Conservation (phyloP, 2,888 invertebrate genomes). For the Pandemis heparana region DNA sequence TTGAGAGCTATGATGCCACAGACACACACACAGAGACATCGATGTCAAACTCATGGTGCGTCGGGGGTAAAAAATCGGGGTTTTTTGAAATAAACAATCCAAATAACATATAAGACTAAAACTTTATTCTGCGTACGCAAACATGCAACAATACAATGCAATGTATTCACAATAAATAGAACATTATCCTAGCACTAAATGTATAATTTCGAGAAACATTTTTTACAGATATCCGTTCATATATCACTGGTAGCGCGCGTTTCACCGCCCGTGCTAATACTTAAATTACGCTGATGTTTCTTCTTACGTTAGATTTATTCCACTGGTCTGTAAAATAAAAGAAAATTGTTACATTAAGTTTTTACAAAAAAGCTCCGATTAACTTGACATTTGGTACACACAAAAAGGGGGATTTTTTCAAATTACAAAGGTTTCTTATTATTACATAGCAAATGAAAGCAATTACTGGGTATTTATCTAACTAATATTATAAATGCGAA, state of each 20-base stretch:
- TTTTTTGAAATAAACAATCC: conserved; percentile 9
- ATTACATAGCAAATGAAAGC: no score
- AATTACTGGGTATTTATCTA: no score
- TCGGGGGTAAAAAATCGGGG: neutral
- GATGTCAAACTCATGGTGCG: neutral
- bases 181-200: conserved; percentile 66
- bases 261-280: conserved; percentile 70
- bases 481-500: no score
- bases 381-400: no score
- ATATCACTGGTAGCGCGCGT: conserved; percentile 52
- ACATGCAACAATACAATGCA: conserved; percentile 63
- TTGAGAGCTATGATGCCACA: no score
- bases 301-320: conserved; percentile 59
- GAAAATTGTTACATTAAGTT: conserved; percentile 23
- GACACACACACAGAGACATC: neutral
- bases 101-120: conserved; percentile 48
- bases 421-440: no score
- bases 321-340: conserved; percentile 71
- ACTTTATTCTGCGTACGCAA: conserved; percentile 66
- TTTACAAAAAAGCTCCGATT: no score
- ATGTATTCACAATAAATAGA: conserved; percentile 72
- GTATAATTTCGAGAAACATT: conserved; percentile 72
- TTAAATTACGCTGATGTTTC: conserved; percentile 60
- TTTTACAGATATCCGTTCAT: conserved; percentile 58
- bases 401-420: no score